These are phyloP conservation scores for Thaleichthys pacificus DNA, from an alignment of 2,797 vertebrate species.

Conservation along the genomic window DNA sequence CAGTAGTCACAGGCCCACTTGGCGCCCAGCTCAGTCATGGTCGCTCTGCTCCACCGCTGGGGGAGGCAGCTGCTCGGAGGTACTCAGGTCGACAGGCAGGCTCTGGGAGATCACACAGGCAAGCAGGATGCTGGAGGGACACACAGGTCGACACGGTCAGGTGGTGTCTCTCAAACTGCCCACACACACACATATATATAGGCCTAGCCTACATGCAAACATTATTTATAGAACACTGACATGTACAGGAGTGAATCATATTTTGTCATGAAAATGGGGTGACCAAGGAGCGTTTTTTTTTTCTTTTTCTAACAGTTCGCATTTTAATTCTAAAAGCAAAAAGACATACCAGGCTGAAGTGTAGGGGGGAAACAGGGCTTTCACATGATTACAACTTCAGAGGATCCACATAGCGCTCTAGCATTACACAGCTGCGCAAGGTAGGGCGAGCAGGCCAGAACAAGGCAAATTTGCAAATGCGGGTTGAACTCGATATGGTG, in stretches of 20 bases:
- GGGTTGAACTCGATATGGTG: slow-evolving; percentile 15
- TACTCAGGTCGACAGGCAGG: slow-evolving; percentile 62
- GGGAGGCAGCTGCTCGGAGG: slow-evolving; percentile 61
- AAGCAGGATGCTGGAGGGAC: slow-evolving; percentile 49
- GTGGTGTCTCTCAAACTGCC: neutral
- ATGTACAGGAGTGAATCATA: too few species aligned
- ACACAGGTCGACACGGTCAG: neutral
- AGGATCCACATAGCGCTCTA: too few species aligned
- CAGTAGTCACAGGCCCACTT: slow-evolving; percentile 99
- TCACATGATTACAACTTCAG: too few species aligned
- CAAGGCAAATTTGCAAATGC: neutral
- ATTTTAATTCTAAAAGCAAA: too few species aligned
- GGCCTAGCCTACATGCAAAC: neutral
- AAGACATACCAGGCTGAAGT: too few species aligned
- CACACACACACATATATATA: neutral
- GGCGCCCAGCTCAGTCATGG: slow-evolving; percentile 95
- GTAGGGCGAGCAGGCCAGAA: neutral
- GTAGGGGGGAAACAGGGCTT: too few species aligned
- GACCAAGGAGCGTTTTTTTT: too few species aligned
- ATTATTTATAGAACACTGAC: too few species aligned
- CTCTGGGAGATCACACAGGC: slow-evolving; percentile 62
- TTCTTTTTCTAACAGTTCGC: too few species aligned
- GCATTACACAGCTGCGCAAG: too few species aligned
- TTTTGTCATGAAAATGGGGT: too few species aligned
- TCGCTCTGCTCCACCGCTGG: slow-evolving; percentile 65